Evolutionary conservation across 1,140 invertebrate genomes (phyloP), one percentile per base, ranked within the genome.

Genomic region (Vanessa atalanta): DNA sequence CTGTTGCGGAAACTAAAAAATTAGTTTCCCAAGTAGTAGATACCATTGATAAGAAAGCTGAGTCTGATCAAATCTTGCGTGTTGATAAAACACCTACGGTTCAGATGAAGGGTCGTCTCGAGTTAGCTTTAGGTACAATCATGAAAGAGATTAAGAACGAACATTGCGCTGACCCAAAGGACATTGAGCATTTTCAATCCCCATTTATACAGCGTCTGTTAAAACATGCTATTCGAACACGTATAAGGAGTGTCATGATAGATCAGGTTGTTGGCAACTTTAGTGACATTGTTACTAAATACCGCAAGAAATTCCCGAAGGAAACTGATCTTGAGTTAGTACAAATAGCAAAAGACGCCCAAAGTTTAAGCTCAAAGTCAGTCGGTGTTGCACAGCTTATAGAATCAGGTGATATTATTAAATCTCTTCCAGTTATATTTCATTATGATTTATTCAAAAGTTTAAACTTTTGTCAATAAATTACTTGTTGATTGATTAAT

Each of bases 241-340:
- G 90, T 23, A 80, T 92, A 16, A 73, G 74, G 11, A 60, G 31
- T 16, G 77, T 84, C 8, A 88, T 92, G 88, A 67, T 89, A 47
- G 78, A 81, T 68, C 82, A 89, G 63, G 16, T 26, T 8, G 82
- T 92, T 20, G 83, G 81, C 55, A 64, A 66, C 26, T 13, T 66
- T 6, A 9, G 15, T 8, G 79, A 84, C 12, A 81, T 88, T 37
- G 51, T 85, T 15, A 53, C 37, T 11, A 26, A 66, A 14, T 92
- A 90, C 72, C 86, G 87, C 57, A 37, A 82, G 61, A 68, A 72
- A 65, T 90, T 79, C 75, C 81, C 86, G 8, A 37, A 61, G 51
- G 79, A 83, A 1, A 84, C 81, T 7, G 90, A 92, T 64, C 61
- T 71, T 26, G 87, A 87, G n/a, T 68, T 91, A 9, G n/a, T 91